Evolutionary conservation across 2,888 invertebrate species (phyloP).

Genomic region (Peribatodes rhomboidaria): DNA sequence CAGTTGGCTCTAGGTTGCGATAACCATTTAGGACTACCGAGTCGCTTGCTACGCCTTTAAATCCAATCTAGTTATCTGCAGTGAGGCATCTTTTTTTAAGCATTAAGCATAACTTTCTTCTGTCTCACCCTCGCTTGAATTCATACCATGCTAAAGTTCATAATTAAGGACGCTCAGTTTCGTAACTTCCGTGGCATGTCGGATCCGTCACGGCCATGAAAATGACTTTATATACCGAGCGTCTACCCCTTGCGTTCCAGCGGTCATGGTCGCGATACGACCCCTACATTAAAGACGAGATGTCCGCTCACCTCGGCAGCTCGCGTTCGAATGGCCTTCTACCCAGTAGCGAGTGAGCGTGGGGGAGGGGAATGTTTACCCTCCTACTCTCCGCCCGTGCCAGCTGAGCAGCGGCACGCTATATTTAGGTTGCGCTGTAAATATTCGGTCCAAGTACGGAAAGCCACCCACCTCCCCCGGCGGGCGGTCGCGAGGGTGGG

Average conservation of each 20-base stretch:
- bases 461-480: constrained; percentile 57
- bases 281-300: constrained; percentile 63
- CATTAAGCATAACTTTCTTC: not conserved
- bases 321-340: constrained; percentile 77
- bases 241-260: constrained; percentile 67
- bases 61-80: not conserved
- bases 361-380: constrained; percentile 76
- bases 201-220: constrained; percentile 72
- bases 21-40: no score
- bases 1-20: no score
- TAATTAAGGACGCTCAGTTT: constrained; percentile 44
- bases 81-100: not conserved
- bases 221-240: constrained; percentile 68
- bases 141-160: not conserved
- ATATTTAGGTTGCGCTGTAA: constrained; percentile 87
- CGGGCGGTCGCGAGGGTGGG: constrained; percentile 47
- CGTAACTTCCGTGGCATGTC: constrained; percentile 54
- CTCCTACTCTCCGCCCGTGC: constrained; percentile 73
- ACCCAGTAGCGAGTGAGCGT: constrained; percentile 52
- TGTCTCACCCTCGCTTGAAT: not conserved
- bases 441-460: constrained; percentile 85
- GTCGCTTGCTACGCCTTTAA: no score
- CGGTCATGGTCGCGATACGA: constrained; percentile 78
- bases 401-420: constrained; percentile 85
- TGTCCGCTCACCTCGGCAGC: constrained; percentile 76